Base-by-base conservation (phyloP, 2,797 vertebrate genomes). In the Diplodus puntazzo region DNA sequence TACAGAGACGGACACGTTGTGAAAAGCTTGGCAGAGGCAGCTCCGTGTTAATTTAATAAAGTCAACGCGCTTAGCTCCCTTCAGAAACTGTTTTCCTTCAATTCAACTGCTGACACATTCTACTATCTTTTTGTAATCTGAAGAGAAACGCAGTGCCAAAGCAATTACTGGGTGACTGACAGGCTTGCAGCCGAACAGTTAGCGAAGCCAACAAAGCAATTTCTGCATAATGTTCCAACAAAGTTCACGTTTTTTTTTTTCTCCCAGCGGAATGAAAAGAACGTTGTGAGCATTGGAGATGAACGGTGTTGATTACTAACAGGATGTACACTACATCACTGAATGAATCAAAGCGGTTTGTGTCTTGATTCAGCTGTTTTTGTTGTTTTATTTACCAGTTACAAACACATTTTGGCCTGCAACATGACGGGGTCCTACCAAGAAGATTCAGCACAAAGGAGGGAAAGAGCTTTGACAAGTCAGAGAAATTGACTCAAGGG, bases 81-180 rank as follows among this genome's bases (percentile, higher is more conserved):
- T 60, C 65, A 53, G 64, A 84, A 73, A 75, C 63, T 45, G 52
- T 77, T 90, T 85, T 61, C 58, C 64, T 68, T 67, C 80, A 80
- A 46, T 87, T 86, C 85, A 89, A 61, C 75, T 80, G 82, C 79
- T 72, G 86, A 87, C 79, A 77, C 62, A 64, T 73, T 87, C 61
- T 50, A 68, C 87, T 83, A 87, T 85, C 73, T 66, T 80, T 87
- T 54, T 42, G 78, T 73, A 75, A 86, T 86, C 60, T 60, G 12
- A 77, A 52, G 77, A 75, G 68, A 87, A 82, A 84, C 64, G 64
- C 71, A 74, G 66, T 49, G 82, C 81, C 75, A 81, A 84, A 89
- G 81, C 81, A 90, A 92, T 91, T 86, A 87, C 80, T 2, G 57
- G 50, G 52, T 81, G 84, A 88, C 52, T 86, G 88, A 90, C 79